These are phyloP conservation scores for Nothocercus julius DNA, from an alignment of 2,113 vertebrate genomes.

Conservation along the genomic window DNA sequence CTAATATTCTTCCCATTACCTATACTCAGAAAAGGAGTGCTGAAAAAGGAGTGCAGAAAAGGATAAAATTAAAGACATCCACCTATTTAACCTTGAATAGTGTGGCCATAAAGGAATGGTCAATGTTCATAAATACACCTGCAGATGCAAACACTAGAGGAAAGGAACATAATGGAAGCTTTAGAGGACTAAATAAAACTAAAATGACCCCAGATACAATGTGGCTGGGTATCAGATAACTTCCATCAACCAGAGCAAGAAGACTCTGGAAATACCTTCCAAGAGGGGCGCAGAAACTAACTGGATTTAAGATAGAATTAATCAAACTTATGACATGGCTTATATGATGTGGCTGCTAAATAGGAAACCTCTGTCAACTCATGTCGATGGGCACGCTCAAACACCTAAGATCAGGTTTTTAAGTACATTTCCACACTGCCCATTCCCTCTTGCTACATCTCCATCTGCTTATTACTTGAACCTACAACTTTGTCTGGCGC, in stretches of 20 bases:
- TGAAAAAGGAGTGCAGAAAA: not conserved
- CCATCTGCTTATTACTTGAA: constrained; percentile 6
- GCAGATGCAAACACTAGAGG: not conserved
- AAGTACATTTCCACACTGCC: not conserved
- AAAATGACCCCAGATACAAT: not conserved
- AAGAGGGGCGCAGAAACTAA: not conserved
- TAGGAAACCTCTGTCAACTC: not conserved
- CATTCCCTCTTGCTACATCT: constrained; percentile 7
- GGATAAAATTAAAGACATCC: not conserved
- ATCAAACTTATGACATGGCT: not conserved
- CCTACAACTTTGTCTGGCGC: not conserved
- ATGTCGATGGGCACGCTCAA: not conserved
- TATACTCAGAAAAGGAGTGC: not conserved
- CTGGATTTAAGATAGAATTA: not conserved
- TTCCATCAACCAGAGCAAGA: not conserved
- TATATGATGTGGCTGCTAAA: no score
- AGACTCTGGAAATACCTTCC: not conserved
- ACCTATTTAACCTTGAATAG: not conserved
- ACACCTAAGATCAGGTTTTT: not conserved
- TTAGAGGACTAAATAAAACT: not conserved
- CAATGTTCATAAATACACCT: not conserved
- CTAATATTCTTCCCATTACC: rapidly evolving
- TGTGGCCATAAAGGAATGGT: not conserved
- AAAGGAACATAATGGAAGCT: not conserved
- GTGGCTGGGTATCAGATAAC: not conserved